A percentile compares a stretch with the other conserved stretches of the same genome.
Conservation (phyloP, 1,140 invertebrate genomes). For the Phocides pigmalion region DNA sequence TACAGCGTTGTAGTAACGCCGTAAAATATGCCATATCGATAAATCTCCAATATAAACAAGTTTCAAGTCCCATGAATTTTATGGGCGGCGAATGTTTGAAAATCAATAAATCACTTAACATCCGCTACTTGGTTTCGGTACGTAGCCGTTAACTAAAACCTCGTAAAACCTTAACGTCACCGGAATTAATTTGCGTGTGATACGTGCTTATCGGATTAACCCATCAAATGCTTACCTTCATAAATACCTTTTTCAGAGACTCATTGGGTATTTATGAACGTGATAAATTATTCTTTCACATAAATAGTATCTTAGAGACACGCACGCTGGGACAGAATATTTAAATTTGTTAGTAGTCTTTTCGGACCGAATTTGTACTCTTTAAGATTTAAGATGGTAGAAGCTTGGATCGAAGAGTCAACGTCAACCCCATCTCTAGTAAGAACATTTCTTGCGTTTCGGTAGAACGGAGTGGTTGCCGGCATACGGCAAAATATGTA, state of each 20-base stretch:
- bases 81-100: slow-evolving; percentile 56
- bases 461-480: too few relatives aligned
- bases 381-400: too few relatives aligned
- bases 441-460: too few relatives aligned
- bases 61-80: slow-evolving; percentile 49
- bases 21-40: slow-evolving; percentile 43
- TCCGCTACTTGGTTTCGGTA: slow-evolving; percentile 56
- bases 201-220: slow-evolving; percentile 59
- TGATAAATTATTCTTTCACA: slow-evolving; percentile 14
- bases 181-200: slow-evolving; percentile 53
- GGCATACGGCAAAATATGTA: too few relatives aligned
- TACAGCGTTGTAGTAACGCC: slow-evolving; percentile 24
- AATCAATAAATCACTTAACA: slow-evolving; percentile 64
- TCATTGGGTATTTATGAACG: slow-evolving; percentile 12
- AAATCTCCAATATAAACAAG: slow-evolving; percentile 62
- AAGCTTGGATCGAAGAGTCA: too few relatives aligned
- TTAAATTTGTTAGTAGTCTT: too few relatives aligned
- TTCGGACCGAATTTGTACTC: too few relatives aligned
- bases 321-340: too few relatives aligned
- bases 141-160: slow-evolving; percentile 41
- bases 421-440: too few relatives aligned
- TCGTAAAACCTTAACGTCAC: slow-evolving; percentile 51
- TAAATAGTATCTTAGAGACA: too few relatives aligned
- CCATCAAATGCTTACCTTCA: slow-evolving; percentile 34
- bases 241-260: slow-evolving; percentile 16